Base-by-base conservation (phyloP, 2,113 vertebrate genomes). In the Thymallus thymallus region DNA sequence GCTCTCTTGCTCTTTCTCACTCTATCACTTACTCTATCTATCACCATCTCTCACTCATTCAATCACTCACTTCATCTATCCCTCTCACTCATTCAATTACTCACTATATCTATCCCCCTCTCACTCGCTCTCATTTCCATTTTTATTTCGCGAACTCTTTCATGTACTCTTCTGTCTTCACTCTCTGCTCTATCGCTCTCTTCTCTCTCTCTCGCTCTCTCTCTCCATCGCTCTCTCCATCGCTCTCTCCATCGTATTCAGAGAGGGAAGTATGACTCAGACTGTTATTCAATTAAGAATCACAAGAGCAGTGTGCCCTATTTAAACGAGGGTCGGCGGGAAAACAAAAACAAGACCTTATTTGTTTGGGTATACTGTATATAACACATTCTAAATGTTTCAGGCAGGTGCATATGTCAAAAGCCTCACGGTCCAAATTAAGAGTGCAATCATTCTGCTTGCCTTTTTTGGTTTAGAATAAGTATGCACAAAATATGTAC, bases 261-360 rank as follows among this genome's bases (percentile, higher is more conserved):
- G 56, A 22, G 66, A 45, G 9, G 14, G 60, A 65, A 12, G 76
- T 82, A 81, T 76, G 75, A 88, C 73, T 78, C 76, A 29, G 29
- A 64, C 66, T 55, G 78, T 71, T 84, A 61, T 82, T 82, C 78
- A 68, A 71, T 7, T 71, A 75, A 86, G 72, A 87, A 69, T 79
- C 76, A 29, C 76, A 29, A 73, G 29, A 9, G 24, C 76, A 76
- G 60, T 62, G 67, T 74, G 61, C 71, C 1, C 41, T 69, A 71
- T 88, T 87, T 83, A 81, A 84, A 63, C 73, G 78, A 41, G 35
- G 69, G 71, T 62, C 20, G 66, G 32, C 23, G n/a, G 71, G 74
- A 85, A 86, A 81, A 66, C 66, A 32, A 48, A 79, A 35, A 71
- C 60, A 68, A 48, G 61, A 48, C 5, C 20, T n/a, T 48, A 22